Evolutionary conservation across 2,113 vertebrate genomes (phyloP), one percentile per base, ranked within the genome.

Genomic region (Melanocharis versteri): DNA sequence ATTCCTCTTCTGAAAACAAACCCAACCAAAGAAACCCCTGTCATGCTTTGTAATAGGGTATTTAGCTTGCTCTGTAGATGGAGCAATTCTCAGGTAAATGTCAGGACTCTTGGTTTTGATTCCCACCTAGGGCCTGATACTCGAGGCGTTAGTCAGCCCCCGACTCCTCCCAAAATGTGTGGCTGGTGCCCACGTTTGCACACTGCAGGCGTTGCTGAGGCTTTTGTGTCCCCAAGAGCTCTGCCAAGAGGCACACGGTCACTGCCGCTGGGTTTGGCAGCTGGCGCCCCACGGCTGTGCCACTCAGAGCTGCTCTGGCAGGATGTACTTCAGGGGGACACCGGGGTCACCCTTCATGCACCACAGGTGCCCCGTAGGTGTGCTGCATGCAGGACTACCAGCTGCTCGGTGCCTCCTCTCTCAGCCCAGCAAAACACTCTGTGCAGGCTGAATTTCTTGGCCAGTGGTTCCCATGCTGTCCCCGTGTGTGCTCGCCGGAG

Each of bases 401-500:
- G 44, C 27, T 70, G 10, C n/a, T 48, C 13, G 0, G 0, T 12
- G 54, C 54, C 31, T 65, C 57, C 8, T 82, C 57, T 75, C n/a
- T 50, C 54, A 50, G 47, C 35, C 30, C 39, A 68, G 57, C 39
- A 68, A 23, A 71, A 15, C 15, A 9, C 35, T 35, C 28, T 0
- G 1, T 65, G 26, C 30, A 64, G 45, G n/a, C 54, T 61, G 47
- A 27, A 21, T 70, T 42, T 48, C 47, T 64, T 44, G 35, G 56
- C 65, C 44, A 11, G 21, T 26, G 28, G 6, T 61, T 83, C 28
- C 71, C 0, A 1, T 37, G 21, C 54, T 47, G n/a, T 75, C n/a
- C 19, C 53, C 0, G 2, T 23, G 9, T 3, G 2, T 12, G 39
- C 65, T 79, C 9, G 2, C 40, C 0, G 0, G 45, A 60, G 45